These are phyloP conservation scores for Noctua janthina DNA, from an alignment of 2,888 invertebrate species.

Conservation along the genomic window DNA sequence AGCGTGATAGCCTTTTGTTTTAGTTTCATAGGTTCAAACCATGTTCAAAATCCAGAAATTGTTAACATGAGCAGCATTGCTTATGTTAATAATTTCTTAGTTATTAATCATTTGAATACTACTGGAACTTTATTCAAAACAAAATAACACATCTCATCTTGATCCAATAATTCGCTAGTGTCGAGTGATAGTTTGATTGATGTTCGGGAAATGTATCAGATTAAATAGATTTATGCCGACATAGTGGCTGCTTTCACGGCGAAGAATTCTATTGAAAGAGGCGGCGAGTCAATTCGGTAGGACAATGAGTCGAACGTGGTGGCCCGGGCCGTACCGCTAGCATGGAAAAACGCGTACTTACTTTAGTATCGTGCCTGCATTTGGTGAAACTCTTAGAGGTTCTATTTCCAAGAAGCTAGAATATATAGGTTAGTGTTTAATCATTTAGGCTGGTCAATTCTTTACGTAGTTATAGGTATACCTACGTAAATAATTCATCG, in stretches of 20 bases:
- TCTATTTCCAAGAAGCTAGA: not conserved
- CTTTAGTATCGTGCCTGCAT: conserved; percentile 46
- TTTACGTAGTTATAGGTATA: not conserved
- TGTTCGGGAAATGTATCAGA: conserved; percentile 83
- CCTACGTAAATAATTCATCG: not conserved
- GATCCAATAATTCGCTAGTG: conserved; percentile 72
- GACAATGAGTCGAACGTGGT: conserved; percentile 76
- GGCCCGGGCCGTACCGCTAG: conserved; percentile 59
- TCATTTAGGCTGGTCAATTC: not conserved
- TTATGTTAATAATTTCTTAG: not conserved
- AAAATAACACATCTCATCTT: conserved; percentile 27
- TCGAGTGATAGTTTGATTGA: conserved; percentile 78
- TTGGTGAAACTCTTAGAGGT: conserved; percentile 52
- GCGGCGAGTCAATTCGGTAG: conserved; percentile 85
- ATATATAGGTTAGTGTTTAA: too few species aligned
- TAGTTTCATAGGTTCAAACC: not conserved
- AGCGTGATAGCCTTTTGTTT: conserved; percentile 13
- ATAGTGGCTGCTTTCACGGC: conserved; percentile 83
- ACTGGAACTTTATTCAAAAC: not conserved
- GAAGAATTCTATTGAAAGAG: conserved; percentile 81
- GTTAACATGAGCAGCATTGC: not conserved
- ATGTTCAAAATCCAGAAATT: not conserved
- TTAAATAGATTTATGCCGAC: conserved; percentile 83
- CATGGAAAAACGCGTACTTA: not conserved
- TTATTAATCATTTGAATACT: not conserved